Evolutionary conservation across 2,888 invertebrate species (phyloP).

Genomic region (Acanthosepion esculentum): DNA sequence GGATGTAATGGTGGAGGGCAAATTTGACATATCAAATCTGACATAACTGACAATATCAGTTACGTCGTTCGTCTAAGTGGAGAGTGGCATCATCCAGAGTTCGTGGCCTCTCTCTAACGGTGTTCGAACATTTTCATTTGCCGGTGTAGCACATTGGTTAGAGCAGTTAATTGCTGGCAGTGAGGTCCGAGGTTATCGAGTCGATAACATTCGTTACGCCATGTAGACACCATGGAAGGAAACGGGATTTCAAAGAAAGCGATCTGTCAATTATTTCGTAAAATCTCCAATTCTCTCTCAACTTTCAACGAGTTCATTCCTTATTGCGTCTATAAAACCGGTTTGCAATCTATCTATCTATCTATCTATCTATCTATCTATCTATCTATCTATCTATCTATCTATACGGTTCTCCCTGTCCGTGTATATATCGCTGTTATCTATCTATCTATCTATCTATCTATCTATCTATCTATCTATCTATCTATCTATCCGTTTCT

Average conservation of each 20-base stretch:
- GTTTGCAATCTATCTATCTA: background rate
- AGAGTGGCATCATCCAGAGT: background rate
- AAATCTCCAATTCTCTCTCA: background rate
- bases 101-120: background rate
- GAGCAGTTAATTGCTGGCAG: background rate
- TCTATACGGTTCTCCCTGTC: too few species aligned
- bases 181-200: background rate
- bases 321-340: too few species aligned
- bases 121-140: background rate
- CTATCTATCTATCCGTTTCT: background rate
- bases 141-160: background rate
- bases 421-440: too few species aligned
- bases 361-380: background rate
- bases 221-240: background rate
- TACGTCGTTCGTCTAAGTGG: background rate
- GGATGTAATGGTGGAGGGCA: background rate
- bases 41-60: slow-evolving; percentile 33
- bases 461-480: background rate
- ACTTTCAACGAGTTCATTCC: background rate
- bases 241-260: background rate
- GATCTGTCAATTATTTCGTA: background rate
- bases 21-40: slow-evolving; percentile 20
- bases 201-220: background rate
- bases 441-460: background rate
- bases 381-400: background rate